Evolutionary conservation across 2,888 invertebrate species (phyloP), one percentile per base, ranked within the genome.

Genomic region (Erynnis tages): DNA sequence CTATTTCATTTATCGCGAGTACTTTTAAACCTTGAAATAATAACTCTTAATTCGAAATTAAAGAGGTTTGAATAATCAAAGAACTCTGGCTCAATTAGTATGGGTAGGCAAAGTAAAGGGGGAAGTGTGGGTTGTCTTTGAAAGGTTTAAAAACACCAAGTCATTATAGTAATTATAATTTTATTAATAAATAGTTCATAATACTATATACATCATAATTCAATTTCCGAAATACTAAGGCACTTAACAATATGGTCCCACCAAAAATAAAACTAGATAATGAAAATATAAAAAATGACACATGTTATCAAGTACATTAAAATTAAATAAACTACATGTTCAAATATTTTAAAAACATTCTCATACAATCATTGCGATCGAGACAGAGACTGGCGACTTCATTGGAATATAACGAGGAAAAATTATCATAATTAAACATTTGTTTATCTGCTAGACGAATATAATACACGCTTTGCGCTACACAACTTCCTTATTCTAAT

Each of bases 231-330:
- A 60, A 63, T 65, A 79, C 73, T 66, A 87, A 87, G 88, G 88
- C 88, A 88, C 88, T 85, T 83, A 80, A 69, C 62, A 70, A 76
- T 82, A 84, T 88, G 88, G 86, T 87, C 88, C 88, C 86, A 75
- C 70, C 70, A 78, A 79, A 76, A 68, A 69, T 73, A 71, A 62
- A 53, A 17, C 38, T 53, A 63, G 69, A 46, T 45, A 63, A 70
- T 69, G 67, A 45, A 63, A 58, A 43, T 17, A 43, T 17, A 35
- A 58, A 54, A 62, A 65, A 71, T 65, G 63, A 68, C 60, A 66
- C 61, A 52, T 30, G 16, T 17, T 25, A 52, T 13, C 29, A 29
- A 49, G 14, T 53, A 52, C 34, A 35, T 29, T 29, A 37, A 41
- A 40, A 48, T 34, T 43, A 56, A 48, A 44, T 27, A 30, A 53